phyloP scores from a whole-genome alignment of 2,888 invertebrate genomes.

The Melanargia galathea region DNA sequence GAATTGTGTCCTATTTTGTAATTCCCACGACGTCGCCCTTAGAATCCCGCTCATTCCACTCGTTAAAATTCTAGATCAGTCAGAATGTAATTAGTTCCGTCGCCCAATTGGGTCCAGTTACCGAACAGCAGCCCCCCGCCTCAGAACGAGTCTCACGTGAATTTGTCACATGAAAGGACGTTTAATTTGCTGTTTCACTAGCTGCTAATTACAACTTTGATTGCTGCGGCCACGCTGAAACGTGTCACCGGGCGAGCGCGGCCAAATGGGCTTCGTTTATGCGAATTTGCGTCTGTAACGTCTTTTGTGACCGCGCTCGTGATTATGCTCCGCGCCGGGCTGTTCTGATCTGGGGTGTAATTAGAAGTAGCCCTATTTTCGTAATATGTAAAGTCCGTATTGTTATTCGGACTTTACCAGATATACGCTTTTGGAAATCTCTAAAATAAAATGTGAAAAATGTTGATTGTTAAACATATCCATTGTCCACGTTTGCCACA shows the following conservation, averaged over 20 bases:
- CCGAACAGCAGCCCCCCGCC: slow-evolving; percentile 24
- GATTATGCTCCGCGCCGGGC: slow-evolving; percentile 12
- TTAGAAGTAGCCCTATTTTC: background rate
- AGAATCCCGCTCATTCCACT: slow-evolving; percentile 1
- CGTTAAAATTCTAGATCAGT: slow-evolving; percentile 24
- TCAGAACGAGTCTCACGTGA: slow-evolving; percentile 45
- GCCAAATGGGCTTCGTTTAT: slow-evolving; percentile 36
- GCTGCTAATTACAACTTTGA: slow-evolving; percentile 79
- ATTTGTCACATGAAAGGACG: slow-evolving; percentile 70
- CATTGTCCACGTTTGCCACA: no score
- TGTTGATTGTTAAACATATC: no score
- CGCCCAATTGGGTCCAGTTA: slow-evolving; percentile 27
- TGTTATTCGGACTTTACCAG: no score
- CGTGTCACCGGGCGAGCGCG: slow-evolving; percentile 51
- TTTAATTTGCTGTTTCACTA: slow-evolving; percentile 79
- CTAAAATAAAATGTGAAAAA: no score
- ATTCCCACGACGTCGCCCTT: slow-evolving; percentile 4
- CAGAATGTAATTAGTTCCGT: slow-evolving; percentile 30
- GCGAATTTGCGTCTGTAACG: slow-evolving; percentile 29
- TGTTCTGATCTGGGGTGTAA: slow-evolving; percentile 3
- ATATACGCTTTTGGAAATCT: no score
- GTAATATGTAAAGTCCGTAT: no score
- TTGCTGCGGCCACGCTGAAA: slow-evolving; percentile 63
- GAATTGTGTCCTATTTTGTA: background rate
- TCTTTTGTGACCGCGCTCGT: slow-evolving; percentile 30